Percentiles rank a stretch among this genome's conserved stretches.
Evolutionary conservation across 37 sponge, comb jelly and placozoan genomes (phyloP).

Genomic region (Chondrilla cf. caribensis): DNA sequence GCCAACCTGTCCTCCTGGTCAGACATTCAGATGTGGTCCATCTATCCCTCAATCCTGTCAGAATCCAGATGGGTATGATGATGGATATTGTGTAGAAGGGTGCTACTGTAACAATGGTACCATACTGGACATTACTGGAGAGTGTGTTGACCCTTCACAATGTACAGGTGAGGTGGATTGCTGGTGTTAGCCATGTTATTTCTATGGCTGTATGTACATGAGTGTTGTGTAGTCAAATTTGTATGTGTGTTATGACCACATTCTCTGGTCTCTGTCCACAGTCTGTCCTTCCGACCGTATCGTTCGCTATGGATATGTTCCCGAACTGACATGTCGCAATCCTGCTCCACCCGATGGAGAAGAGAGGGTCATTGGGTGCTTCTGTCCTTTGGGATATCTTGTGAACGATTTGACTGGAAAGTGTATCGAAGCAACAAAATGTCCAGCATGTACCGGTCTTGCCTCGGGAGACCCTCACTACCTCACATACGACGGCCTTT

Average conservation of each 20-base stretch:
- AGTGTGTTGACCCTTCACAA: not conserved
- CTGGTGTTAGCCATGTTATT: not conserved
- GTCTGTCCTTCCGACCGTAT: not conserved
- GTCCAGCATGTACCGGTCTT: not conserved
- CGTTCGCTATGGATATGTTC: not conserved
- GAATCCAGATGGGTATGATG: not conserved
- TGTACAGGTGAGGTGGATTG: not conserved
- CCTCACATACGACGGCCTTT: not conserved
- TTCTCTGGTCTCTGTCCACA: too few relatives aligned
- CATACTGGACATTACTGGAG: not conserved
- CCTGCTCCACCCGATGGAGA: not conserved
- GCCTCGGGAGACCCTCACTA: constrained; percentile 19
- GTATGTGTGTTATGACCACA: too few relatives aligned
- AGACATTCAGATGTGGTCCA: not conserved
- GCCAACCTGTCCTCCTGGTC: constrained; percentile 2
- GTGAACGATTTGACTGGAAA: not conserved
- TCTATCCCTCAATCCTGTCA: not conserved
- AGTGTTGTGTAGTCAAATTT: not conserved
- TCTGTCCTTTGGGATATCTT: constrained; percentile 1
- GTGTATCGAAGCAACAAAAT: not conserved
- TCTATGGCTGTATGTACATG: not conserved
- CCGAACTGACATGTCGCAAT: not conserved
- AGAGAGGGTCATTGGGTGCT: not conserved
- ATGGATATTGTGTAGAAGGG: not conserved
- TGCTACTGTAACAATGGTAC: not conserved